Evolutionary conservation across 2,113 vertebrate species (phyloP), one percentile per base, ranked within the genome.

Genomic region (Atlantisia rogersi): DNA sequence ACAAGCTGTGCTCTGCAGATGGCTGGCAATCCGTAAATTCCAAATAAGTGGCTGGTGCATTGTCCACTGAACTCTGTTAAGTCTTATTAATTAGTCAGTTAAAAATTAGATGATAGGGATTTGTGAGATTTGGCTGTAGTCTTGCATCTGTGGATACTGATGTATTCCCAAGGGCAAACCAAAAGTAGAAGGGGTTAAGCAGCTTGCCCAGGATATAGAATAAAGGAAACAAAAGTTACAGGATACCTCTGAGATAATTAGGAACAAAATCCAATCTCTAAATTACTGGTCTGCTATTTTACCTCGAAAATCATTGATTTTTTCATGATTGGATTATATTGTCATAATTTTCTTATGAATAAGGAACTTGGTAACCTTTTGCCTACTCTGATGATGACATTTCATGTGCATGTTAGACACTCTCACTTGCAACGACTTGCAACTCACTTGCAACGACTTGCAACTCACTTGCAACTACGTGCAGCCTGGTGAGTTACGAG

Each of bases 1-100:
- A 70, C 88, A 92, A 86, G 80, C 88, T 93, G 86, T 94, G 60
- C 64, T 86, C 71, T 93, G 67, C 91, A 94, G 88, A 75, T 86
- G 91, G 68, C 83, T 86, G 20, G 42, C 52, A 82, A 67, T 81
- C 73, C 16, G 0, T 70, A 92, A 92, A 95, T 88, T 90, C 80
- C 76, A 75, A 82, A 10, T 91, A 90, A 96, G 60, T 94, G 80
- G n/a, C 73, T 4, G 0, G 18, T 87, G 12, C 53, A 29, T 88
- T 95, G 68, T 78, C 71, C 71, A 25, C 9, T 91, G 64, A 92
- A 68, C 53, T 78, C 29, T 35, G 26, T 56, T 84, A 94, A 91
- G 52, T 81, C 56, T 64, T 86, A 68, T 50, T 91, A 92, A 79
- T 68, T 90, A 42, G 35, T 65, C 53, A 63, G 21, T 93, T 90